These are phyloP conservation scores for Rhynchomys soricoides DNA, from an alignment of 2,113 vertebrate species.

Conservation along the genomic window DNA sequence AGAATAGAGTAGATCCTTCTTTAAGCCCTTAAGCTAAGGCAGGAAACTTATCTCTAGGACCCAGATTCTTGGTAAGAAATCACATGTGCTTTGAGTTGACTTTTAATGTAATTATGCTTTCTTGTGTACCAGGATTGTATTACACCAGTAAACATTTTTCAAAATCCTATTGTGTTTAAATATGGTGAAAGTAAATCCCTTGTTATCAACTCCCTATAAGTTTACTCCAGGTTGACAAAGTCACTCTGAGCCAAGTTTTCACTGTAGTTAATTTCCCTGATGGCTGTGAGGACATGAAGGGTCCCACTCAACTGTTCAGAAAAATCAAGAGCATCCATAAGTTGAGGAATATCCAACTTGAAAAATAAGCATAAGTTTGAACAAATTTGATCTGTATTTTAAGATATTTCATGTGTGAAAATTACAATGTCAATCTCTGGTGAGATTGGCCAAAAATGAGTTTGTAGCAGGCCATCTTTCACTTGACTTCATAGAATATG, in stretches of 20 bases:
- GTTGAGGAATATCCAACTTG: not conserved
- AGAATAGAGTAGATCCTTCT: not conserved
- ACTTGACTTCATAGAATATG: not conserved
- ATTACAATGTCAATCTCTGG: not conserved
- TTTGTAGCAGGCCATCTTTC: not conserved
- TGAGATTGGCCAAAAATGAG: not conserved
- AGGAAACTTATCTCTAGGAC: not conserved
- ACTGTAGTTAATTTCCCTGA: no score
- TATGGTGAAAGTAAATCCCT: not conserved
- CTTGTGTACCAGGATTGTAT: not conserved
- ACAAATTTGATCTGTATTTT: not conserved
- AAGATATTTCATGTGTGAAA: not conserved
- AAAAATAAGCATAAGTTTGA: not conserved
- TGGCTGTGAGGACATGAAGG: not conserved
- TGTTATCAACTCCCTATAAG: not conserved
- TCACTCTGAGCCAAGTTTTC: not conserved
- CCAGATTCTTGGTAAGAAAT: not conserved
- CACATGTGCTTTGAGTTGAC: not conserved
- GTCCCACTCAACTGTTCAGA: not conserved
- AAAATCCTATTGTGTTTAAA: not conserved
- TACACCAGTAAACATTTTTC: not conserved
- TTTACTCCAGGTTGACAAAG: not conserved
- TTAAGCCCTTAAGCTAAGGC: not conserved
- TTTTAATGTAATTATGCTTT: not conserved
- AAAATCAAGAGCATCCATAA: not conserved